These are phyloP conservation scores for Andrena hattorfiana DNA, from an alignment of 2,888 invertebrate species.

Conservation along the genomic window DNA sequence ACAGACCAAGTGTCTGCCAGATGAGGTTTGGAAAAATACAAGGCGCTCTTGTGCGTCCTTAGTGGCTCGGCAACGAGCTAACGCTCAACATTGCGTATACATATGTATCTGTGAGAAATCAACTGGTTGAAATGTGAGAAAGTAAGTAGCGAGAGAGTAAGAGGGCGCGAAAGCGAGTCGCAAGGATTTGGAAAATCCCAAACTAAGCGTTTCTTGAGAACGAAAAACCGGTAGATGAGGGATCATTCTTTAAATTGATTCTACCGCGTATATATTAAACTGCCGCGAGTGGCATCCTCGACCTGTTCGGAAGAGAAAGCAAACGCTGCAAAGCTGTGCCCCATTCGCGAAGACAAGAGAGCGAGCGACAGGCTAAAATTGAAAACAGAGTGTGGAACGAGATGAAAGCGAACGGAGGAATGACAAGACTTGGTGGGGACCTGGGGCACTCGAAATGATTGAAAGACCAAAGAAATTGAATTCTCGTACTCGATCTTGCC, in stretches of 20 bases:
- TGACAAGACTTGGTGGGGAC: conserved; percentile 58
- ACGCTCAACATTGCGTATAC: neutral
- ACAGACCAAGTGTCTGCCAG: too few species aligned
- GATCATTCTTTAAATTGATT: conserved; percentile 49
- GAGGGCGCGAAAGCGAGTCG: neutral
- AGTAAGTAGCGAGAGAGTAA: neutral
- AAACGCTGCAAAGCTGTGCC: conserved; percentile 40
- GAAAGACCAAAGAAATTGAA: conserved; percentile 80
- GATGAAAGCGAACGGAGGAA: conserved; percentile 48
- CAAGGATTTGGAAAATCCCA: conserved; percentile 44
- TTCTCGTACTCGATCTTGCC: conserved; percentile 75
- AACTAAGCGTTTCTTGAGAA: conserved; percentile 1
- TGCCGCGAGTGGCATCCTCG: neutral
- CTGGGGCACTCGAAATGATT: conserved; percentile 76
- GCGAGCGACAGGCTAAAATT: conserved; percentile 50
- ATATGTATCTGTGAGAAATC: neutral
- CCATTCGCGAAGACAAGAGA: conserved; percentile 63
- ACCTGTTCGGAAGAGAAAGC: conserved; percentile 9
- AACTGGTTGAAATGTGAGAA: neutral
- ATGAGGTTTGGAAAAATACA: too few species aligned
- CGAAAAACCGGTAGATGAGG: neutral
- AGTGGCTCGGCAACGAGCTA: too few species aligned
- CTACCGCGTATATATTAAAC: conserved; percentile 27
- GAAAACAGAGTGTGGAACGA: conserved; percentile 42
- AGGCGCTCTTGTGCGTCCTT: too few species aligned